Conservation (phyloP, 2,888 invertebrate genomes). For the Drosophila pullipes region DNA sequence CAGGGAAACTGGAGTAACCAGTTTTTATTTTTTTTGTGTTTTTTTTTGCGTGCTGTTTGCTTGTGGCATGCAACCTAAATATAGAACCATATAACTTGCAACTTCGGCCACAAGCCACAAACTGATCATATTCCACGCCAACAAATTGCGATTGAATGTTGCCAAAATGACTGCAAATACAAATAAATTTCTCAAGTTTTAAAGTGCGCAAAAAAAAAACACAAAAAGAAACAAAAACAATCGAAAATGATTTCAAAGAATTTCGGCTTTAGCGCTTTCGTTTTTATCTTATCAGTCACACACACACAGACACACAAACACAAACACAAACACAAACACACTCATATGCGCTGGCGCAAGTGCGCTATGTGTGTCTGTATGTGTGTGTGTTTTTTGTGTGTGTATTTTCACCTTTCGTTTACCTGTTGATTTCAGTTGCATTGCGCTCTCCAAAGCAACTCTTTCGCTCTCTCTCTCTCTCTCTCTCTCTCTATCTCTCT, state of each 20-base stretch:
- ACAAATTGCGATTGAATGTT: conserved; percentile 2
- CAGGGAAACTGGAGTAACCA: conserved; percentile 85
- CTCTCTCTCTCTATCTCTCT: conserved; percentile 1
- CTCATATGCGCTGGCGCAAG: background rate
- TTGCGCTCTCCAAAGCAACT: conserved; percentile 25
- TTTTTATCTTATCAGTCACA: conserved; percentile 61
- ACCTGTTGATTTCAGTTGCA: conserved; percentile 67
- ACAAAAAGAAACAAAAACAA: background rate
- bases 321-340: conserved; percentile 1
- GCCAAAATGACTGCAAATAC: conserved; percentile 36
- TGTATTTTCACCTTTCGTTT: conserved; percentile 68
- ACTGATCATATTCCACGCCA: conserved; percentile 8
- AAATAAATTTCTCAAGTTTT: background rate
- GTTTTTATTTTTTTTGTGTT: conserved; percentile 67
- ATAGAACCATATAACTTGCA: conserved; percentile 70
- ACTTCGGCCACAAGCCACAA: conserved; percentile 15
- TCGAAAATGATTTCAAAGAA: conserved; percentile 25
- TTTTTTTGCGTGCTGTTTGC: conserved; percentile 9
- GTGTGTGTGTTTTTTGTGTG: background rate
- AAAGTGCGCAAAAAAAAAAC: conserved; percentile 9
- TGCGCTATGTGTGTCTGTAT: background rate
- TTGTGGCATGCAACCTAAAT: conserved; percentile 81
- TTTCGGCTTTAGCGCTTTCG: conserved; percentile 41
- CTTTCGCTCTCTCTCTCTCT: conserved; percentile 1
- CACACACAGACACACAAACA: conserved; percentile 9